Evolutionary conservation across 2,113 vertebrate genomes (phyloP), one percentile per base, ranked within the genome.

Genomic region (Eulemur macaco): DNA sequence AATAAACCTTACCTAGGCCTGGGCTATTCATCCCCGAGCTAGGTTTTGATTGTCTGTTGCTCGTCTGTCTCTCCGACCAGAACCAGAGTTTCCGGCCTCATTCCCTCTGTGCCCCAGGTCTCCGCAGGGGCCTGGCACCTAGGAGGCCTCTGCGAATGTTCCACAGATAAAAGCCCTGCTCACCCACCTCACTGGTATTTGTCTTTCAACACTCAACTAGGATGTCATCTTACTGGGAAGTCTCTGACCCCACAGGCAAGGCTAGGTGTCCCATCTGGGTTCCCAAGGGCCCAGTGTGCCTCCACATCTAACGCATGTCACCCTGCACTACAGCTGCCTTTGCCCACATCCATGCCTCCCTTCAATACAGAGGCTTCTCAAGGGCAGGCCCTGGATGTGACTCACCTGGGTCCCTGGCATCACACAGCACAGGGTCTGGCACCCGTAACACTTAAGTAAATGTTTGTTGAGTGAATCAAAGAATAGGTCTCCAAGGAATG

Each of bases 401-500:
- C 50, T 96, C 89, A 93, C 66, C 71, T 86, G 73, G 50, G 50
- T 80, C 74, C 91, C 29, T 5, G 3, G 74, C 3, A 1, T 80
- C 13, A 5, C 89, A 89, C 34, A 56, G 64, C 76, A 73, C 39
- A 50, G 90, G 86, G 66, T 64, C 64, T 20, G 71, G 69, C 64
- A 60, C 17, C 6, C 45, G 27, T 68, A 52, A 89, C 64, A 64
- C 60, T 83, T 80, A 86, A 78, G 68, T 47, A 58, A 78, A 84
- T 87, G 60, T 80, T 29, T 93, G 83, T 8, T 25, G 54, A 96
- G 12, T 89, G 93, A 96, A 94, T 93, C 93, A 96, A 83, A 89
- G 34, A 50, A 37, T 1, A 29, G 42, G 86, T 58, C 45, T 88
- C 50, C 50, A 14, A 5, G 97, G 98, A 98, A 98, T 98, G 98